Conservation (phyloP, 2,797 vertebrate species). For the Platalea minor region DNA sequence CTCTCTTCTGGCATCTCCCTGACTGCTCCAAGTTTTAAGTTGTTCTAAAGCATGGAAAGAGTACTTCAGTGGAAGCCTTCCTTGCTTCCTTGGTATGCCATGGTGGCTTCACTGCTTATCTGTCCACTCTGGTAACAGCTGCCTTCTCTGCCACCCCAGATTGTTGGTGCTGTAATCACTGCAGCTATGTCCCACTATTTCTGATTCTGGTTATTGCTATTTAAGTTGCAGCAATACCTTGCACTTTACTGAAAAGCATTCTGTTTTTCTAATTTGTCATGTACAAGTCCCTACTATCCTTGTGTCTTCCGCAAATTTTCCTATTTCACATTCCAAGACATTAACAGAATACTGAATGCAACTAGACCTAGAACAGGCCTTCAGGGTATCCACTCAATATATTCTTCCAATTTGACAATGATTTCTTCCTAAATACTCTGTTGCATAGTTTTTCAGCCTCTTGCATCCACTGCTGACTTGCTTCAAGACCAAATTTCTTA, state of each 20-base stretch:
- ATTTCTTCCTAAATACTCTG: not conserved
- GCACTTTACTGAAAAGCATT: not conserved
- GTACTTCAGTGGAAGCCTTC: not conserved
- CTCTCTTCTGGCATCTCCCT: not conserved
- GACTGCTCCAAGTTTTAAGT: not conserved
- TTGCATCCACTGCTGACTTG: not conserved
- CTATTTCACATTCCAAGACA: not conserved
- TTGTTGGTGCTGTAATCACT: not conserved
- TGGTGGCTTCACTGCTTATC: not conserved
- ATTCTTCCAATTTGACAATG: not conserved
- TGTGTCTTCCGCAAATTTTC: not conserved
- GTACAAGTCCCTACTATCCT: not conserved
- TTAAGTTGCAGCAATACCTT: not conserved
- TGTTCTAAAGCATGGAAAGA: not conserved
- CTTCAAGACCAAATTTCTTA: slow-evolving; percentile 31
- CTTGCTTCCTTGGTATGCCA: not conserved
- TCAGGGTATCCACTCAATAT: not conserved
- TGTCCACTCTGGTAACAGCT: not conserved
- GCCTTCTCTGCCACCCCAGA: not conserved
- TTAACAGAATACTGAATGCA: not conserved
- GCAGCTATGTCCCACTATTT: not conserved
- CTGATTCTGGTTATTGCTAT: not conserved
- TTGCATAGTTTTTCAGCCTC: not conserved
- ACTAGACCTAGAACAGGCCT: not conserved
- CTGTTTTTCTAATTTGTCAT: not conserved